Percentiles rank a stretch among this genome's conserved stretches.
These are phyloP conservation scores for Neosilurus mollespiculum DNA, from an alignment of 2,797 vertebrate genomes.

Conservation along the genomic window DNA sequence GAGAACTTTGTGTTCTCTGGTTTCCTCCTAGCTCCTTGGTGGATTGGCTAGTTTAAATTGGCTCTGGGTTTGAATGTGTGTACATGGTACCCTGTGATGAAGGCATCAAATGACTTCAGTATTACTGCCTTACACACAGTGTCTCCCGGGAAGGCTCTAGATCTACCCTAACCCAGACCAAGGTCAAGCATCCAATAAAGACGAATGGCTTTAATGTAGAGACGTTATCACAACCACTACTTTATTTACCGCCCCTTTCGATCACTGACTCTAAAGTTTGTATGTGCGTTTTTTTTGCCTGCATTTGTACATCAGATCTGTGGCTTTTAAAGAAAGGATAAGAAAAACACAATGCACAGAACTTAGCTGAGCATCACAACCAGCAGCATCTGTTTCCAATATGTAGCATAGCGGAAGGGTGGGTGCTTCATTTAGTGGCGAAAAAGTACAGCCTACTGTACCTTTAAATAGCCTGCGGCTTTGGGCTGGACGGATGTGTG, in stretches of 20 bases:
- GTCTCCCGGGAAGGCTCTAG: background rate
- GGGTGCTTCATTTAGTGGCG: slow-evolving; percentile 59
- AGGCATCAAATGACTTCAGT: background rate
- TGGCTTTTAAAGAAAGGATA: slow-evolving; percentile 12
- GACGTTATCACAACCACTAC: background rate
- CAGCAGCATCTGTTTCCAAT: slow-evolving; percentile 64
- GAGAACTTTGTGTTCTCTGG: background rate
- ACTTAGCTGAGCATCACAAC: slow-evolving; percentile 56
- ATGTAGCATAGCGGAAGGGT: slow-evolving; percentile 60
- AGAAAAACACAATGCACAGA: slow-evolving; percentile 43
- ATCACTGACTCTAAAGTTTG: background rate
- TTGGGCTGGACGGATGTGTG: slow-evolving; percentile 63
- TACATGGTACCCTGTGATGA: background rate
- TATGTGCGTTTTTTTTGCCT: background rate
- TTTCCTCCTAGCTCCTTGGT: background rate
- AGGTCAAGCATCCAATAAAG: background rate
- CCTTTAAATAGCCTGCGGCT: slow-evolving; percentile 64
- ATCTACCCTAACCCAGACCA: background rate
- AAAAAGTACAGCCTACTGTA: slow-evolving; percentile 62
- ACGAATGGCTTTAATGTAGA: background rate
- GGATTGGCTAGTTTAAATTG: background rate
- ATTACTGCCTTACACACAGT: background rate
- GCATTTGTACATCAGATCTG: slow-evolving; percentile 1
- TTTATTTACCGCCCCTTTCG: background rate
- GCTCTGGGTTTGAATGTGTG: background rate